Conservation (phyloP, 2,797 vertebrate genomes). For the Masticophis lateralis region DNA sequence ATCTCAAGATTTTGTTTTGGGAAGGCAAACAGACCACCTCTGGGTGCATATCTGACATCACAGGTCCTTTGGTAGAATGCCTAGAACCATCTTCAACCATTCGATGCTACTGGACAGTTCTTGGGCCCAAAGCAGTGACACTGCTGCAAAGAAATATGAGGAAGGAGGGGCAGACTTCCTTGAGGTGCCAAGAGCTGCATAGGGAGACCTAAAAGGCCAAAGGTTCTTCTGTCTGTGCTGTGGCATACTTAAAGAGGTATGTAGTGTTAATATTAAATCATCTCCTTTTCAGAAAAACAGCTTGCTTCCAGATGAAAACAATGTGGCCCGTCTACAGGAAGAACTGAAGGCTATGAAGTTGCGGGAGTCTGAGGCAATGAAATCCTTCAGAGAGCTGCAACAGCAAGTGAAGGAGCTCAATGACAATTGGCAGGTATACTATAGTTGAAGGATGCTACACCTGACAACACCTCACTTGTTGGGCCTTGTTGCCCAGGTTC, state of each 20-base stretch:
- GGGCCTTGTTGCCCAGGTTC: background rate
- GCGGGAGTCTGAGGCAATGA: conserved; percentile 84
- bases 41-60: background rate
- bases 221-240: background rate
- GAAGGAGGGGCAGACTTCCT: background rate
- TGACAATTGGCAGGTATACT: conserved; percentile 88
- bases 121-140: background rate
- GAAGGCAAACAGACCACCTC: background rate
- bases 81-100: background rate
- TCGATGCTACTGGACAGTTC: background rate
- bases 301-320: conserved; percentile 88
- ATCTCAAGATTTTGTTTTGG: background rate
- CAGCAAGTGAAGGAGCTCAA: conserved; percentile 86
- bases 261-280: background rate
- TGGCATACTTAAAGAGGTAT: background rate
- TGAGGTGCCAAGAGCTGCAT: background rate
- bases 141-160: background rate
- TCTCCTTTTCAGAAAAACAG: conserved; percentile 77
- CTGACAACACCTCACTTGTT: background rate
- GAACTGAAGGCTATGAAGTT: conserved; percentile 90
- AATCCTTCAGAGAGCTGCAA: conserved; percentile 85
- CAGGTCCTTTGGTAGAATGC: background rate
- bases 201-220: background rate
- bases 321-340: conserved; percentile 85
- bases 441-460: background rate